Evolutionary conservation across 2,113 vertebrate genomes (phyloP), one percentile per base, ranked within the genome.

Genomic region (Neomonachus schauinslandi): DNA sequence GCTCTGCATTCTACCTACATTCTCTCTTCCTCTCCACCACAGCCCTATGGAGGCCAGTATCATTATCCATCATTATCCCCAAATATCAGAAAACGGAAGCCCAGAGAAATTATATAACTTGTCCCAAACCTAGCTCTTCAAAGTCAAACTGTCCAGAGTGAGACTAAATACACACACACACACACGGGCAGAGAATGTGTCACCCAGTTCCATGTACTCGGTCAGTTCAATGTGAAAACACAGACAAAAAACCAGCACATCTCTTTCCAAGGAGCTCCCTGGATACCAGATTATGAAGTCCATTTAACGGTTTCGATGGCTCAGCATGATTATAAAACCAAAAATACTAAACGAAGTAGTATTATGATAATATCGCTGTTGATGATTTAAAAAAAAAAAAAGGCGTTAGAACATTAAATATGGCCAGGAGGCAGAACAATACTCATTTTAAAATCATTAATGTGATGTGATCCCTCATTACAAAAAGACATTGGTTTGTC

Each of bases 401-500:
- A 61, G 39, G 28, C n/a, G 2, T 53, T 53, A 92, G 88, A 95
- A 94, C 81, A 96, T 97, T 97, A 97, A 97, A 85, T 93, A 79
- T 39, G 36, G 63, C 98, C 94, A 97, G 91, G 92, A 94, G 97
- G 93, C 97, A 97, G 97, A 92, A 97, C 85, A 94, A 95, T 53
- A 49, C 87, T 90, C 97, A 97, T 98, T 97, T 95, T 72, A 97
- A 97, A 97, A 91, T 89, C 97, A 96, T 98, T 96, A 95, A 95
- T 98, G 77, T 95, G 67, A 97, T 93, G 94, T 42, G 72, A 55
- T 96, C 65, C 91, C 92, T 10, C 76, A 97, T 97, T 89, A 96
- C 69, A 92, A 79, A 84, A 91, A 96, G 84, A 77, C 86, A 76
- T 0, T 65, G n/a, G 26, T 71, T 36, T 96, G 63, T 92, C 82